A percentile compares a stretch with the other conserved stretches of the same genome.
Evolutionary conservation across 92 coral and sea anemone genomes (phyloP).

Genomic region (Chrysogorgia sp.): DNA sequence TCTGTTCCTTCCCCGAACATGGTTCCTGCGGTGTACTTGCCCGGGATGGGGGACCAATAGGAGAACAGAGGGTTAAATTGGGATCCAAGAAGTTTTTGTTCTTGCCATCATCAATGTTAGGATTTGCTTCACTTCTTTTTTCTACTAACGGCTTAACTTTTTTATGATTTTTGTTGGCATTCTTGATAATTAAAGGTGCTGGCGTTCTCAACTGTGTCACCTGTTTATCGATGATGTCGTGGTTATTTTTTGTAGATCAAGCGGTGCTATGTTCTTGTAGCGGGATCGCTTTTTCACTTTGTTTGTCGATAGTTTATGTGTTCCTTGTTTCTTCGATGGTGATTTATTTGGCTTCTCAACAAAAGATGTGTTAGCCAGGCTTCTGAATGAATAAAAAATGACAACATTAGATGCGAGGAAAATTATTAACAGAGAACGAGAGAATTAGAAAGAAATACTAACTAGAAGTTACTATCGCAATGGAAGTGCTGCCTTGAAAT

Average conservation of each 20-base stretch:
- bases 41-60: constrained; percentile 71
- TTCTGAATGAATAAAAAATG: background rate
- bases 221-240: background rate
- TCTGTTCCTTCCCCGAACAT: constrained; percentile 9
- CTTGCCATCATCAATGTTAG: background rate
- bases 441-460: background rate
- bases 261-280: constrained; percentile 68
- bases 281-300: constrained; percentile 72
- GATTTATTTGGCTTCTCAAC: background rate
- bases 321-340: background rate
- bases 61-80: constrained; percentile 34
- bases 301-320: constrained; percentile 64
- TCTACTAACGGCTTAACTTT: background rate
- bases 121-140: background rate
- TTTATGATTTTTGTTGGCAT: background rate
- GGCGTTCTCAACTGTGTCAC: background rate
- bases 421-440: background rate
- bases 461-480: background rate
- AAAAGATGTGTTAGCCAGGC: constrained; percentile 16
- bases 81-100: constrained; percentile 32
- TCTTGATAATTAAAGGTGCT: background rate
- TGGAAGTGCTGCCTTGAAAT: too few species aligned
- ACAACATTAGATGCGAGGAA: background rate
- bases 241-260: background rate
- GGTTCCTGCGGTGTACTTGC: constrained; percentile 71